Evolutionary conservation across 1,140 invertebrate genomes (phyloP).

Genomic region (Lethrus apterus): DNA sequence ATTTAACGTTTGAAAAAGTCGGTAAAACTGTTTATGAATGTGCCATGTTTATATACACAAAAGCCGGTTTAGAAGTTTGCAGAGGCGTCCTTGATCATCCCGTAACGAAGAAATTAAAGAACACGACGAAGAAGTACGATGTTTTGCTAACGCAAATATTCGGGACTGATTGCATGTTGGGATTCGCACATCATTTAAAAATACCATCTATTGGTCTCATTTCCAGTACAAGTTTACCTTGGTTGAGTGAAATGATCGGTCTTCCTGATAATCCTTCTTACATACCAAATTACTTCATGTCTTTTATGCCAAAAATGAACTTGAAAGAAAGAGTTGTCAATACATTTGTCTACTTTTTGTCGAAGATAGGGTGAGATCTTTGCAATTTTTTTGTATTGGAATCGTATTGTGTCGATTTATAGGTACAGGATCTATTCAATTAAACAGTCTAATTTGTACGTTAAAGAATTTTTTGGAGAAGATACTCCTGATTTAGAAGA

Average conservation of each 20-base stretch:
- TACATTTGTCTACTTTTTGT: slow-evolving; percentile 14
- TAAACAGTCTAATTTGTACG: neutral
- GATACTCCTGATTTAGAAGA: slow-evolving; percentile 26
- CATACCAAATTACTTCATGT: slow-evolving; percentile 47
- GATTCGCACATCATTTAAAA: slow-evolving; percentile 46
- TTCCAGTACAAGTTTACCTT: slow-evolving; percentile 50
- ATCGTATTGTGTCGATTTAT: neutral
- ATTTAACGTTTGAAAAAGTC: neutral
- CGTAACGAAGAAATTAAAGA: slow-evolving; percentile 14
- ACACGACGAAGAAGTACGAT: slow-evolving; percentile 19
- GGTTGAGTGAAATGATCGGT: slow-evolving; percentile 44
- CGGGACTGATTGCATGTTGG: slow-evolving; percentile 17
- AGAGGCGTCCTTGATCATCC: slow-evolving; percentile 4
- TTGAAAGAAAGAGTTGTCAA: slow-evolving; percentile 49
- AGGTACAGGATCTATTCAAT: slow-evolving; percentile 3
- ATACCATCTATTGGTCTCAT: slow-evolving; percentile 51
- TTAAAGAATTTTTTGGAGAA: slow-evolving; percentile 27
- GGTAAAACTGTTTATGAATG: neutral
- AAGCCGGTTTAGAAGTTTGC: neutral
- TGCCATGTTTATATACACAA: neutral
- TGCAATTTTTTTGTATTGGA: neutral
- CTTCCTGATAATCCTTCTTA: slow-evolving; percentile 54
- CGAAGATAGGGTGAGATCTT: slow-evolving; percentile 20
- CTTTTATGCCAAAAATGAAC: slow-evolving; percentile 43
- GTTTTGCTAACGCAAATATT: slow-evolving; percentile 16